Conservation (phyloP, 2,113 vertebrate species). For the Myiagra hebetior region DNA sequence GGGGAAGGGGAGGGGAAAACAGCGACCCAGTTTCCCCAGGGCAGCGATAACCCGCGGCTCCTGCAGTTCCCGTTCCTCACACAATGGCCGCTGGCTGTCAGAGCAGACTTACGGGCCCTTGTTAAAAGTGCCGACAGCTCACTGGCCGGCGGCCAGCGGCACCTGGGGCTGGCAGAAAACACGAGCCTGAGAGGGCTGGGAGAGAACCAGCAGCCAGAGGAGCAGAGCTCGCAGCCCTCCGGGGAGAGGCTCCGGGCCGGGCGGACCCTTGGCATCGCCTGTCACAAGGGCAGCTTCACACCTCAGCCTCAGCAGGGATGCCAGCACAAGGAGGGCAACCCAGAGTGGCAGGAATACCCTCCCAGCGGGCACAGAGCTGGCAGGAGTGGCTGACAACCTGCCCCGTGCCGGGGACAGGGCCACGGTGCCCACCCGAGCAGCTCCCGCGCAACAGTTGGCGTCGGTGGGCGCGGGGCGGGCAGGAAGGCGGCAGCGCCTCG, state of each 20-base stretch:
- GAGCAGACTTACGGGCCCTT: constrained; percentile 7
- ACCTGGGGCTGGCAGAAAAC: constrained; percentile 16
- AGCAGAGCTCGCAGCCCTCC: not conserved
- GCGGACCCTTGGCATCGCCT: not conserved
- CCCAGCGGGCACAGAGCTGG: rapidly evolving
- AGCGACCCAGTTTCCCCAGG: rapidly evolving
- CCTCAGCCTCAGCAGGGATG: not conserved
- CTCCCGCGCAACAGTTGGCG: not conserved
- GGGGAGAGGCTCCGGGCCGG: rapidly evolving
- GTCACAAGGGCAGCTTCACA: rapidly evolving
- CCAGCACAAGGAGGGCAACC: not conserved
- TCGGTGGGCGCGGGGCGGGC: not conserved
- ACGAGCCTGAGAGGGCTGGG: not conserved
- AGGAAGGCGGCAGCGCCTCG: not conserved
- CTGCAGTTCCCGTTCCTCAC: not conserved
- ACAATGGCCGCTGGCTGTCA: constrained; percentile 37
- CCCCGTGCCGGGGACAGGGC: rapidly evolving
- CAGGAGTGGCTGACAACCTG: rapidly evolving
- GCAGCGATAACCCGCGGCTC: not conserved
- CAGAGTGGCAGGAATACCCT: not conserved
- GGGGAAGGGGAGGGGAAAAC: not conserved
- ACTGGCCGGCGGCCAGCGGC: not conserved
- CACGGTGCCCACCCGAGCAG: rapidly evolving
- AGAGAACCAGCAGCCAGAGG: not conserved
- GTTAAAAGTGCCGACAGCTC: constrained; percentile 25